phyloP scores from a whole-genome alignment of 2,888 invertebrate species.

The Stenurella melanura region DNA sequence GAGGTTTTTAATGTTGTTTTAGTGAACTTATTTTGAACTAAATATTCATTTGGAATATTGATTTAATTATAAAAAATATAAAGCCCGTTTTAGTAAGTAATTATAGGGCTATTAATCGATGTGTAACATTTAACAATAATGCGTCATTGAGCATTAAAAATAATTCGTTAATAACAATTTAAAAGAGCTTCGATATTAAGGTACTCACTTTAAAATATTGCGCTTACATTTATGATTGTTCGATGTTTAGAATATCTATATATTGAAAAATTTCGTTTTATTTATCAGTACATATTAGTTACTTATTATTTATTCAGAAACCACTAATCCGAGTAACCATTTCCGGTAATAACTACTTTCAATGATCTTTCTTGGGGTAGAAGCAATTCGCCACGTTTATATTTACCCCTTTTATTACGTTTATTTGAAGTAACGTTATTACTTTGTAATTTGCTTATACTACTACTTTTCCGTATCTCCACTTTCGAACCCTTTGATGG shows the following conservation, averaged over 20 bases:
- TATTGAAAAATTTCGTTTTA: conserved; percentile 23
- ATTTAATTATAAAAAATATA: conserved; percentile 40
- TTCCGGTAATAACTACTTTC: conserved; percentile 66
- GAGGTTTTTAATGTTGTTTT: conserved; percentile 10
- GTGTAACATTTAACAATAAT: conserved; percentile 56
- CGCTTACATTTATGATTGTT: conserved; percentile 66
- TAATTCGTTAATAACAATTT: conserved; percentile 42
- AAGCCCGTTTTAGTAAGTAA: conserved; percentile 41
- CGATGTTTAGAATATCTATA: conserved; percentile 69
- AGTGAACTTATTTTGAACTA: not conserved
- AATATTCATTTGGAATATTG: conserved; percentile 38
- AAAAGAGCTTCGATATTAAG: conserved; percentile 34
- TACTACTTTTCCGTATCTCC: conserved; percentile 72
- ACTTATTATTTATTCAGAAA: conserved; percentile 14
- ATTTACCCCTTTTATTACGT: conserved; percentile 58
- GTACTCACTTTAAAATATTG: conserved; percentile 55
- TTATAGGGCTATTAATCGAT: conserved; percentile 45
- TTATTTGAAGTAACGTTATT: conserved; percentile 58
- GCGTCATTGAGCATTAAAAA: conserved; percentile 52
- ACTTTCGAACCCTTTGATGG: conserved; percentile 68
- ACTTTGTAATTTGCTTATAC: conserved; percentile 69
- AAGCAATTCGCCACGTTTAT: conserved; percentile 66
- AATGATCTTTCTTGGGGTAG: conserved; percentile 65
- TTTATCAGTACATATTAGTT: conserved; percentile 38
- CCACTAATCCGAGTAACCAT: conserved; percentile 68